Evolutionary conservation across 2,888 invertebrate genomes (phyloP).

Genomic region (Neocrepidodera transversa): DNA sequence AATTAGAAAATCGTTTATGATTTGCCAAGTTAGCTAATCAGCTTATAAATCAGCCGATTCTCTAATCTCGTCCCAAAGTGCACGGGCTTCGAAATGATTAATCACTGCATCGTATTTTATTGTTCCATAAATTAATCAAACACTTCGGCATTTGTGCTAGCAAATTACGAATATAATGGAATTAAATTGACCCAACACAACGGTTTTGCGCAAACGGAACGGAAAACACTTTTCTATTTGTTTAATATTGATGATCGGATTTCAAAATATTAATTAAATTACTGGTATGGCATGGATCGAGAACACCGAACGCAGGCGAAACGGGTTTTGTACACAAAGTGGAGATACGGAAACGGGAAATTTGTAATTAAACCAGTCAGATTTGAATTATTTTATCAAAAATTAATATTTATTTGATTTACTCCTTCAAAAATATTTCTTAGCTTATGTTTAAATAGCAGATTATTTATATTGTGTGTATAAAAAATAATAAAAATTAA

Average conservation of each 20-base stretch:
- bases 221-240: slow-evolving; percentile 1
- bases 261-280: slow-evolving; percentile 1
- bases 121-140: slow-evolving; percentile 38
- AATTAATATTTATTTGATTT: too few species aligned
- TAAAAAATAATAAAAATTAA: too few species aligned
- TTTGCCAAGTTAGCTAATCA: slow-evolving; percentile 27
- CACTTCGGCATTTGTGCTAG: slow-evolving; percentile 22
- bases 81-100: slow-evolving; percentile 36
- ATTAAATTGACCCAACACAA: slow-evolving; percentile 14
- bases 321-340: neutral
- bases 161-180: slow-evolving; percentile 29
- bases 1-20: slow-evolving; percentile 20
- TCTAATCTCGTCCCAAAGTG: slow-evolving; percentile 35
- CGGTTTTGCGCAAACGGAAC: slow-evolving; percentile 4
- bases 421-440: too few species aligned
- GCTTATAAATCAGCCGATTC: slow-evolving; percentile 34
- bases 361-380: too few species aligned
- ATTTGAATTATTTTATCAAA: too few species aligned
- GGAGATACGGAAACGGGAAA: too few species aligned
- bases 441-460: too few species aligned
- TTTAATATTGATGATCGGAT: slow-evolving; percentile 8
- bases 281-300: neutral
- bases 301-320: neutral
- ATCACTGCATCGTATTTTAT: slow-evolving; percentile 36
- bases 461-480: too few species aligned